Evolutionary conservation across 2,888 invertebrate genomes (phyloP).

Genomic region (Ceramica pisi): DNA sequence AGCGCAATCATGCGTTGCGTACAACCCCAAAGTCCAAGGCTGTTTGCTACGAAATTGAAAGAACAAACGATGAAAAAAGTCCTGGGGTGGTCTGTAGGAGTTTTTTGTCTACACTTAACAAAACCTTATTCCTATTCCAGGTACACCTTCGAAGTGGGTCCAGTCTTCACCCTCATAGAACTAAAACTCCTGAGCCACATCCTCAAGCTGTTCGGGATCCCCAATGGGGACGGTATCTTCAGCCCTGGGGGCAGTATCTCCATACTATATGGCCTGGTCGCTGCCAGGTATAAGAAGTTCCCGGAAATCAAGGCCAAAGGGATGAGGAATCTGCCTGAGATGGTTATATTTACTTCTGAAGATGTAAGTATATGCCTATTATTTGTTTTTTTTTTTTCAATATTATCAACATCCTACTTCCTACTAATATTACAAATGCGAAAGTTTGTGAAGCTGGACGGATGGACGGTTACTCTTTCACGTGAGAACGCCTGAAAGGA

Average conservation of each 20-base stretch:
- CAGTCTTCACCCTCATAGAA: constrained; percentile 95
- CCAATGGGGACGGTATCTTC: constrained; percentile 94
- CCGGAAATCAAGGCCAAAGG: constrained; percentile 94
- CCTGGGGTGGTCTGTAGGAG: background rate
- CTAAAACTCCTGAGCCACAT: constrained; percentile 91
- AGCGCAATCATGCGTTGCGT: too few species aligned
- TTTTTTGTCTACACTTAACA: background rate
- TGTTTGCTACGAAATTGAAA: background rate
- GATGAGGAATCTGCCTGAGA: constrained; percentile 90
- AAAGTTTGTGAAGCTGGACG: too few species aligned
- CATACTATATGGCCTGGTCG: constrained; percentile 94
- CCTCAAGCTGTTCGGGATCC: constrained; percentile 91
- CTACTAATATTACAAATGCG: too few species aligned
- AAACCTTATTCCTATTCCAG: constrained; percentile 79
- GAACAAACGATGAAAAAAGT: background rate
- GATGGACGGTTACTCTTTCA: too few species aligned
- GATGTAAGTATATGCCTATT: constrained; percentile 89
- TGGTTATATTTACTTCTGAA: constrained; percentile 94
- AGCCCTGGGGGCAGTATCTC: constrained; percentile 95
- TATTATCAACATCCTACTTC: too few species aligned
- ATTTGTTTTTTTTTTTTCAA: too few species aligned
- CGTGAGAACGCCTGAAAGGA: too few species aligned
- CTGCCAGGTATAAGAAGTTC: constrained; percentile 93
- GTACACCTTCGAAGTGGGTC: constrained; percentile 95
- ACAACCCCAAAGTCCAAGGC: background rate